Evolutionary conservation across 92 coral and sea anemone genomes (phyloP), one percentile per base, ranked within the genome.

Genomic region (Porites cylindrica): DNA sequence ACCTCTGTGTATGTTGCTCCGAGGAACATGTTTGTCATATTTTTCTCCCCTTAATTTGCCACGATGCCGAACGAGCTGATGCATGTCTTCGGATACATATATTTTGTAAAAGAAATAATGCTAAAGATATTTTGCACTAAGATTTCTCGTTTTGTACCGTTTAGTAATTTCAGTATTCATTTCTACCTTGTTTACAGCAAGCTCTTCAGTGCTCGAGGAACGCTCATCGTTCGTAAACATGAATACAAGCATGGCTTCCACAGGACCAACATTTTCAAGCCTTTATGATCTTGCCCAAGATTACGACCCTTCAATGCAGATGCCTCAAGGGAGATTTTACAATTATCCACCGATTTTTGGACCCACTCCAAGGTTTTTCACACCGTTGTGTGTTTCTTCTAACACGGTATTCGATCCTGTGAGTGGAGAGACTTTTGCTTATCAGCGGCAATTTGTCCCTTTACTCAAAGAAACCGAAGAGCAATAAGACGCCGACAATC

Each of bases 361-460:
- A 19, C 73, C 80, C 1, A 32, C 56, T 13, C 87, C 87, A 50
- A 80, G 87, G 38, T 26, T 73, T 74, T 83, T 83, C 26, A 83
- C 80, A 1, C 87, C 87, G 1, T 20, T 75, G 8, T 83, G 79
- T 74, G 80, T 83, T 11, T 73, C 87, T 14, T 20, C 72, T 3
- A 75, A 63, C 61, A 24, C 67, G 61, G 62, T 47, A 4, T 70
- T 29, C 50, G 86, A 70, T 82, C 54, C 68, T 58, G 43, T 9
- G 19, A 82, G 70, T 8, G 50, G n/a, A 11, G 86, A 70, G 4
- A 9, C 70, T 71, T 82, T 72, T 58, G 78, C 47, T 20, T 59
- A 70, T 56, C 81, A 50, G 1, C 54, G 10, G 26, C 75, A 83
- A 51, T 2, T 79, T 38, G 51, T 75, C 2, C 63, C 66, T 10